Conservation (phyloP, 2,113 vertebrate species). For the Peromyscus maniculatus region DNA sequence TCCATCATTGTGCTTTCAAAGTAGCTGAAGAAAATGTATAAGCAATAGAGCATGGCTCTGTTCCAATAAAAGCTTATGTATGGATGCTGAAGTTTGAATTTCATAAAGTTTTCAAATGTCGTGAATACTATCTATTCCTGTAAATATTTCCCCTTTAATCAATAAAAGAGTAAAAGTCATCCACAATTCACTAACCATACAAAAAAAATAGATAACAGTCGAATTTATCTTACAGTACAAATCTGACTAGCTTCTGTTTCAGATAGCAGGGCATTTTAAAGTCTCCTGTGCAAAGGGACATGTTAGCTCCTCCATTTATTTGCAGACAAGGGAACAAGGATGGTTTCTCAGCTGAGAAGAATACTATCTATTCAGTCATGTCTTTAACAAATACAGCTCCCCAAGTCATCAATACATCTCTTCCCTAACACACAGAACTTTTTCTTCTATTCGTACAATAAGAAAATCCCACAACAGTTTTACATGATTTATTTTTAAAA, state of each 20-base stretch:
- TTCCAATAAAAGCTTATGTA: background rate
- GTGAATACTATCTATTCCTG: background rate
- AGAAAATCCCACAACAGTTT: background rate
- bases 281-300: background rate
- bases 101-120: background rate
- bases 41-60: background rate
- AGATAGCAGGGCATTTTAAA: background rate
- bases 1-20: background rate
- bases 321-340: background rate
- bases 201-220: conserved; percentile 9
- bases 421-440: background rate
- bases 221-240: background rate
- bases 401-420: background rate
- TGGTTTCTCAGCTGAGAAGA: background rate
- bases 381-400: background rate
- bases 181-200: background rate
- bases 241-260: background rate
- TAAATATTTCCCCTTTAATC: background rate
- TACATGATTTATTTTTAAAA: background rate
- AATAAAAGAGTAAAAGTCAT: conserved; percentile 48
- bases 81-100: conserved; percentile 7
- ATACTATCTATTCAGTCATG: background rate
- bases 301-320: background rate
- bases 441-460: background rate
- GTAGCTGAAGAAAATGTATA: background rate